phyloP scores from a whole-genome alignment of 2,113 vertebrate species.

The Notothenia coriiceps region DNA sequence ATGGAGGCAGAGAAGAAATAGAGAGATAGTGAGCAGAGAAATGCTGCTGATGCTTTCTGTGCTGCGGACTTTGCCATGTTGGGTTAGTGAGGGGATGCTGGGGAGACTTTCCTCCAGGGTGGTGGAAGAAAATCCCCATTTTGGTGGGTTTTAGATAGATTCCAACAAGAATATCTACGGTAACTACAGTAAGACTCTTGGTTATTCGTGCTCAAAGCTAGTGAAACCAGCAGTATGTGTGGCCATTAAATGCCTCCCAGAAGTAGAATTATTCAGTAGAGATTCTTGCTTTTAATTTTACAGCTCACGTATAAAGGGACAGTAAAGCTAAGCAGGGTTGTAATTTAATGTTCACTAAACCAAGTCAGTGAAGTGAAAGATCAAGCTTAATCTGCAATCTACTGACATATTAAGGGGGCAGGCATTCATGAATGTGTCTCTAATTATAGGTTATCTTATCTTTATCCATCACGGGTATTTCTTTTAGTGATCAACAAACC shows the following conservation, averaged over 20 bases:
- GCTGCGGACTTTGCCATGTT: slow-evolving; percentile 64
- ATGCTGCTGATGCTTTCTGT: slow-evolving; percentile 47
- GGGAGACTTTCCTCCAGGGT: slow-evolving; percentile 44
- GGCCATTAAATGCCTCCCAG: slow-evolving; percentile 48
- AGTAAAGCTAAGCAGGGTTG: background rate
- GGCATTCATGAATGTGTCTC: background rate
- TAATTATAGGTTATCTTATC: slow-evolving; percentile 25
- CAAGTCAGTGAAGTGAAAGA: background rate
- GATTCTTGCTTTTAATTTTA: slow-evolving; percentile 23
- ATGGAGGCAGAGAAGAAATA: slow-evolving; percentile 46
- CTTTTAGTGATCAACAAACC: slow-evolving; percentile 26
- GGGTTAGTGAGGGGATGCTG: slow-evolving; percentile 58
- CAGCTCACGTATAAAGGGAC: slow-evolving; percentile 6
- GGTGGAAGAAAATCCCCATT: slow-evolving; percentile 63
- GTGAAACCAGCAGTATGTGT: slow-evolving; percentile 13
- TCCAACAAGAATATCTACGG: slow-evolving; percentile 56
- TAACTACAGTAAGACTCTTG: slow-evolving; percentile 20
- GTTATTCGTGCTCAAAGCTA: slow-evolving; percentile 44
- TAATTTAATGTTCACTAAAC: slow-evolving; percentile 26
- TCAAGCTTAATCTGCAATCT: slow-evolving; percentile 7
- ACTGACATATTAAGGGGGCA: background rate
- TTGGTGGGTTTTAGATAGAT: slow-evolving; percentile 65
- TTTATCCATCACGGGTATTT: slow-evolving; percentile 18
- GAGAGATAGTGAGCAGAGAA: slow-evolving; percentile 26
- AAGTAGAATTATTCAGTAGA: slow-evolving; percentile 55